Conservation (phyloP, 1,140 invertebrate genomes). For the Cydia splendana region DNA sequence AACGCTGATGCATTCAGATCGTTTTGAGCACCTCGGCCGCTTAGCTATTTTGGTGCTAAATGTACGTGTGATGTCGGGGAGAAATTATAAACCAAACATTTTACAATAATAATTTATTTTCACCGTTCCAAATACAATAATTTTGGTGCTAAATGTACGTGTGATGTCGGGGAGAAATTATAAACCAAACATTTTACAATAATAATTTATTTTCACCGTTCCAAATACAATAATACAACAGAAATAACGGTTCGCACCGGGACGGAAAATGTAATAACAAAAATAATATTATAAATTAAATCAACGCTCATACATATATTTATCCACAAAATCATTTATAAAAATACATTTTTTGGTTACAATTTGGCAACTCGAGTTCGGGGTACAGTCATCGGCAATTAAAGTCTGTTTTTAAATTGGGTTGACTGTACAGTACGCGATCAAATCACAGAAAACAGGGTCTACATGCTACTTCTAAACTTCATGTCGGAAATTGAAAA, state of each 20-base stretch:
- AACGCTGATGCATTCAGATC: too few species aligned
- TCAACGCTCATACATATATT: constrained; percentile 33
- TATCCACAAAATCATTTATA: constrained; percentile 44
- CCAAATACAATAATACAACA: constrained; percentile 11
- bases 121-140: constrained; percentile 14
- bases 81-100: neutral
- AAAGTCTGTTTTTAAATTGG: neutral
- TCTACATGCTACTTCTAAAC: too few species aligned
- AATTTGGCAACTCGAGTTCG: constrained; percentile 47
- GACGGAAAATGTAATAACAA: constrained; percentile 49
- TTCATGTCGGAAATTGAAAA: too few species aligned
- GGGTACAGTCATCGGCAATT: neutral
- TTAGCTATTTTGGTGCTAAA: too few species aligned
- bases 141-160: too few species aligned
- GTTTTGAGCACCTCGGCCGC: too few species aligned
- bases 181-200: constrained; percentile 12
- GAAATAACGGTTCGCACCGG: constrained; percentile 34
- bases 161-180: neutral
- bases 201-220: constrained; percentile 30
- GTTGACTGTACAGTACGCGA: neutral
- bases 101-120: constrained; percentile 32
- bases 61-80: too few species aligned
- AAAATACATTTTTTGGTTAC: constrained; percentile 55
- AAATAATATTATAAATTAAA: constrained; percentile 20
- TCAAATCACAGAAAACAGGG: neutral